phyloP scores from a whole-genome alignment of 2,888 invertebrate species.

The Abrostola triplasia region DNA sequence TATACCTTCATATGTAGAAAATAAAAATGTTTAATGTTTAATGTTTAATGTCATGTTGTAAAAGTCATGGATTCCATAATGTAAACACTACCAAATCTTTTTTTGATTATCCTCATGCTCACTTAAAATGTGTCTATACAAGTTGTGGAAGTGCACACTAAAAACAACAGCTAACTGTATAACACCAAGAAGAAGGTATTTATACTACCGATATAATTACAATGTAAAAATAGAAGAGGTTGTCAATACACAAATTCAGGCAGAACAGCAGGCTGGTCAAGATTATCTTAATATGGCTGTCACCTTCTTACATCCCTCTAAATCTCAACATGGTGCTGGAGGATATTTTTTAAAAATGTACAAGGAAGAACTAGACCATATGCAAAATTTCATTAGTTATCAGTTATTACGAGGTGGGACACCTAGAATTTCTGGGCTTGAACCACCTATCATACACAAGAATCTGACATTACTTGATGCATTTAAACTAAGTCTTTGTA shows the following conservation, averaged over 20 bases:
- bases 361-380: slow-evolving; percentile 66
- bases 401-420: slow-evolving; percentile 65
- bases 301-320: slow-evolving; percentile 61
- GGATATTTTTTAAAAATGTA: slow-evolving; percentile 71
- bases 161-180: slow-evolving; percentile 8
- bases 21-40: too few species aligned
- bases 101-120: slow-evolving; percentile 4
- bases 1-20: too few species aligned
- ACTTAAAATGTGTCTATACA: not conserved
- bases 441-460: slow-evolving; percentile 41
- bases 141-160: slow-evolving; percentile 1
- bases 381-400: slow-evolving; percentile 65
- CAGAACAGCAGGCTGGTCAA: slow-evolving; percentile 68
- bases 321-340: slow-evolving; percentile 61
- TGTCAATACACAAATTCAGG: slow-evolving; percentile 66
- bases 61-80: not conserved
- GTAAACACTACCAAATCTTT: not conserved
- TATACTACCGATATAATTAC: slow-evolving; percentile 53
- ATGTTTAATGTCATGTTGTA: too few species aligned
- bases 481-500: slow-evolving; percentile 59
- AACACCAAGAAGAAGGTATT: slow-evolving; percentile 8
- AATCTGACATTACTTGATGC: slow-evolving; percentile 60
- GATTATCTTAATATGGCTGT: slow-evolving; percentile 67
- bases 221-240: slow-evolving; percentile 58
- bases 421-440: slow-evolving; percentile 51